Percentiles rank a stretch among this genome's conserved stretches.
These are phyloP conservation scores for Candoia aspera DNA, from an alignment of 2,113 vertebrate genomes.

Conservation along the genomic window DNA sequence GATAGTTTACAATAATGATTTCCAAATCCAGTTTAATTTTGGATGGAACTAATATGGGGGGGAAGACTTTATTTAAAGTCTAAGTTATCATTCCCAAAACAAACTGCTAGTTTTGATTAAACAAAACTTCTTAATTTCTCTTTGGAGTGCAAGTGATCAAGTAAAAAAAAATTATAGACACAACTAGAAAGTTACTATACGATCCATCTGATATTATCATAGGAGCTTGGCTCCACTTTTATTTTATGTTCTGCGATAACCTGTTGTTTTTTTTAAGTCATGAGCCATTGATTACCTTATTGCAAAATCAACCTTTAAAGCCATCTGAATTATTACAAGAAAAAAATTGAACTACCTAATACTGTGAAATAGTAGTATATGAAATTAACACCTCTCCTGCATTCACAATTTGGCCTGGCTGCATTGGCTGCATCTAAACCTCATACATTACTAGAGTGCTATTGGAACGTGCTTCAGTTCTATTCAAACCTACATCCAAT, in stretches of 20 bases:
- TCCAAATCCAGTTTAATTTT: background rate
- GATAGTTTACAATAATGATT: background rate
- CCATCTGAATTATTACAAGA: background rate
- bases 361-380: too few relatives aligned
- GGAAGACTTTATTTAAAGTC: background rate
- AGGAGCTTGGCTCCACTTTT: background rate
- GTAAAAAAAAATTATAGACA: too few relatives aligned
- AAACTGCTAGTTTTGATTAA: background rate
- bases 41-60: background rate
- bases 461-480: too few relatives aligned
- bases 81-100: background rate
- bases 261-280: background rate
- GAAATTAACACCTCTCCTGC: too few relatives aligned
- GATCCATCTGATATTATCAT: background rate
- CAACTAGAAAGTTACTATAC: too few relatives aligned
- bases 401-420: too few relatives aligned
- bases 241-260: background rate
- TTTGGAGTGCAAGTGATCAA: too few relatives aligned
- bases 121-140: too few relatives aligned
- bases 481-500: too few relatives aligned
- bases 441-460: too few relatives aligned
- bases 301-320: background rate
- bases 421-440: too few relatives aligned
- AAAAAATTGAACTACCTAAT: background rate
- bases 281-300: background rate